Conservation (phyloP, 2,113 vertebrate genomes). For the Ardeotis arabs region DNA sequence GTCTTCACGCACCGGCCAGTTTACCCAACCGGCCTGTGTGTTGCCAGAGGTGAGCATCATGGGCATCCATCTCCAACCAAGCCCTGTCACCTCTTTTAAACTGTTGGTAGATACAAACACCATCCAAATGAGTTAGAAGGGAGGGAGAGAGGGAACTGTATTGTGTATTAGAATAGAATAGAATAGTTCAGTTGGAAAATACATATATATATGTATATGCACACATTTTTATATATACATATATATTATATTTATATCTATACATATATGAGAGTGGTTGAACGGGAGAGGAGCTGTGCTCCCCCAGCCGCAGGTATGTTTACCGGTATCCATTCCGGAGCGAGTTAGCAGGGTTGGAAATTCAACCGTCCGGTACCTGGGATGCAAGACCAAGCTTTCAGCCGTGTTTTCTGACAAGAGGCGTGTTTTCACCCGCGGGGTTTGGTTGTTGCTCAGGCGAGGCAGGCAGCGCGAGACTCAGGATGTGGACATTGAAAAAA, state of each 20-base stretch:
- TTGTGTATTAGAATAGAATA: background rate
- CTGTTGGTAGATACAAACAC: background rate
- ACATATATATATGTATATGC: no score
- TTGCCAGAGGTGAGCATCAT: background rate
- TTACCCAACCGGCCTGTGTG: no score
- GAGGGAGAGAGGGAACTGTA: background rate
- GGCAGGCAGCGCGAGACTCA: background rate
- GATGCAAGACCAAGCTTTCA: fast-evolving
- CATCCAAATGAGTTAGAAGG: background rate
- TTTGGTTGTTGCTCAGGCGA: background rate
- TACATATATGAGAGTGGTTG: background rate
- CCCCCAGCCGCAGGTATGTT: fast-evolving
- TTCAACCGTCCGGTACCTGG: background rate
- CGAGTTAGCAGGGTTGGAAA: background rate
- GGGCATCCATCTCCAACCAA: background rate
- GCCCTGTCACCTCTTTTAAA: background rate
- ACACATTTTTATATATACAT: no score
- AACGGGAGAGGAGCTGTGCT: background rate
- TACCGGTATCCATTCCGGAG: background rate
- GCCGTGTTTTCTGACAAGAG: fast-evolving
- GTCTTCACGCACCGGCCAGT: fast-evolving
- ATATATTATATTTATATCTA: no score
- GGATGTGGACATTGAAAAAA: slow-evolving; percentile 18
- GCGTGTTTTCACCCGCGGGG: fast-evolving
- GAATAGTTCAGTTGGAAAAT: background rate